Percentiles rank a stretch among this genome's conserved stretches.
These are phyloP conservation scores for Agrotis exclamationis DNA, from an alignment of 2,888 invertebrate species.

Conservation along the genomic window DNA sequence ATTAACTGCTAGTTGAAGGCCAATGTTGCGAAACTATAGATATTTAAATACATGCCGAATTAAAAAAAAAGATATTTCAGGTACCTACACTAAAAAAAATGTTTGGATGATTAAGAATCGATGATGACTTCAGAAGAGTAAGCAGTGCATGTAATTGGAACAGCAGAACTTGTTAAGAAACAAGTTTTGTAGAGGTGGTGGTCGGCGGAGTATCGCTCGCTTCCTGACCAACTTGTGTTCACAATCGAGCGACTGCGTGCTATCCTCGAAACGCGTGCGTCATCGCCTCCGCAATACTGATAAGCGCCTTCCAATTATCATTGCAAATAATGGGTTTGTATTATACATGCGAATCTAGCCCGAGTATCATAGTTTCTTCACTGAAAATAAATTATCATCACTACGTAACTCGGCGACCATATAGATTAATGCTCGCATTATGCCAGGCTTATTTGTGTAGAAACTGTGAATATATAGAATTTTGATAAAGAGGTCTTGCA, in stretches of 20 bases:
- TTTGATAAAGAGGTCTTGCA: slow-evolving; percentile 87
- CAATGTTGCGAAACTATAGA: slow-evolving; percentile 6
- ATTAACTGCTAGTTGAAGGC: background rate
- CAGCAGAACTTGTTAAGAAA: slow-evolving; percentile 63
- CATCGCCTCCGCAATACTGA: slow-evolving; percentile 88
- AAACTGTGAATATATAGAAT: slow-evolving; percentile 72
- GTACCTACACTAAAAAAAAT: background rate
- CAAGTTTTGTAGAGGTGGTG: slow-evolving; percentile 50
- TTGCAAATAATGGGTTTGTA: slow-evolving; percentile 89
- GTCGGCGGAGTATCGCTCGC: slow-evolving; percentile 69
- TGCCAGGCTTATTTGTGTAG: slow-evolving; percentile 78
- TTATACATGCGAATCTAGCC: slow-evolving; percentile 82
- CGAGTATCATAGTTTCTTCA: slow-evolving; percentile 79
- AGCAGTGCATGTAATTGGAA: slow-evolving; percentile 32
- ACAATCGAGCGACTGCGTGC: slow-evolving; percentile 76
- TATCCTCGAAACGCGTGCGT: slow-evolving; percentile 85
- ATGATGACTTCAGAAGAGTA: slow-evolving; percentile 19
- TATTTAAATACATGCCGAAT: background rate
- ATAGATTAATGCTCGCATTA: slow-evolving; percentile 76
- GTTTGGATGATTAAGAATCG: slow-evolving; percentile 10
- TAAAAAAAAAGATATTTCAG: background rate
- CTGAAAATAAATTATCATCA: slow-evolving; percentile 79
- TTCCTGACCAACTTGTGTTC: slow-evolving; percentile 79
- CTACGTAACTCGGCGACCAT: slow-evolving; percentile 72
- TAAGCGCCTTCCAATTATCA: slow-evolving; percentile 90